A percentile compares a stretch with the other conserved stretches of the same genome.
Evolutionary conservation across 2,797 vertebrate species (phyloP).

Genomic region (Caiman crocodilus): DNA sequence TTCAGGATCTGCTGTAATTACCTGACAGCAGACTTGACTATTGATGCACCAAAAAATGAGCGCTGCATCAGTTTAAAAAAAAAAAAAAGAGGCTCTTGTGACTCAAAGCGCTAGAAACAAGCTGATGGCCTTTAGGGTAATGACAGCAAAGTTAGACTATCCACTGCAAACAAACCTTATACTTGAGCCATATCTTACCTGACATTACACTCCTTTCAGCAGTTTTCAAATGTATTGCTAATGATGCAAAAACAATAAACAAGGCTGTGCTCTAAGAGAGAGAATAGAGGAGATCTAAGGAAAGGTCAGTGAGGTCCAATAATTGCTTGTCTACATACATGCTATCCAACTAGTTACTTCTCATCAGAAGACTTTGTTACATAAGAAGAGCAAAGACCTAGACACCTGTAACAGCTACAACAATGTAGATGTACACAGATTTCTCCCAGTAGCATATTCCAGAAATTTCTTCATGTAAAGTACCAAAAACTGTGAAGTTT

Average conservation of each 20-base stretch:
- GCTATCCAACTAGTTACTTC: not conserved
- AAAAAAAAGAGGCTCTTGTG: rapidly evolving
- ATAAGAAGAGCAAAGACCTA: not conserved
- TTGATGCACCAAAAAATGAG: not conserved
- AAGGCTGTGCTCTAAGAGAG: not conserved
- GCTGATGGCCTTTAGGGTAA: no score
- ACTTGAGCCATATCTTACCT: not conserved
- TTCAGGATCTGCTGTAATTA: not conserved
- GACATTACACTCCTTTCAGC: not conserved
- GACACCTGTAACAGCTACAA: not conserved
- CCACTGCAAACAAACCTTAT: not conserved
- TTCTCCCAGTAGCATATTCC: not conserved
- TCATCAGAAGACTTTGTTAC: not conserved
- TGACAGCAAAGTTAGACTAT: rapidly evolving
- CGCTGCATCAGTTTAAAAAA: not conserved
- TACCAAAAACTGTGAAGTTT: not conserved
- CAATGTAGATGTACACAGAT: not conserved
- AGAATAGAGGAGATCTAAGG: not conserved
- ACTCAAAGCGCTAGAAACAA: not conserved
- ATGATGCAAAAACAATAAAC: not conserved
- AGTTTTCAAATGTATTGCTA: not conserved
- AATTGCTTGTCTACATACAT: not conserved
- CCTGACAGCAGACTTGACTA: not conserved
- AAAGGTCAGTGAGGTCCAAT: not conserved
- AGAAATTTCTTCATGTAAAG: not conserved